These are phyloP conservation scores for Carettochelys insculpta DNA, from an alignment of 2,113 vertebrate species.

Conservation along the genomic window DNA sequence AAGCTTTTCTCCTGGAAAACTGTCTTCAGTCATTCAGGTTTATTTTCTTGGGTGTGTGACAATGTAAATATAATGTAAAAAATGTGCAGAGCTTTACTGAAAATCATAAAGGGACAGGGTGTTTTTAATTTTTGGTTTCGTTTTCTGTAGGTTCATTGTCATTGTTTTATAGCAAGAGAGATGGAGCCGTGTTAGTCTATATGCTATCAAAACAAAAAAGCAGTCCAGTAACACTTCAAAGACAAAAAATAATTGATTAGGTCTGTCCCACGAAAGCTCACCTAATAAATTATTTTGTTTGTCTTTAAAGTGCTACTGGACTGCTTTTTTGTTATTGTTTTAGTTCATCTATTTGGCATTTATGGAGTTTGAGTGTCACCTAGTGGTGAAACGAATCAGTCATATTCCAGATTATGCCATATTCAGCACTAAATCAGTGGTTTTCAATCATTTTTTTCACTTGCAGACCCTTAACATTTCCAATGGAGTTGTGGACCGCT, in stretches of 20 bases:
- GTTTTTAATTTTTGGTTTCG: slow-evolving; percentile 13
- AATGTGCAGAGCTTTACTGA: slow-evolving; percentile 18
- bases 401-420: background rate
- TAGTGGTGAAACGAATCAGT: slow-evolving; percentile 48
- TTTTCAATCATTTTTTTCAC: background rate
- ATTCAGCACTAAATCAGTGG: background rate
- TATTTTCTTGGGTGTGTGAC: slow-evolving; percentile 37
- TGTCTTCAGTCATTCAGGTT: slow-evolving; percentile 8
- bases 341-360: slow-evolving; percentile 4
- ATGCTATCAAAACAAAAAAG: no score
- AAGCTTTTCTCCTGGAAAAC: slow-evolving; percentile 36
- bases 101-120: background rate
- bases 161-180: no score
- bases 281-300: no score
- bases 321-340: no score
- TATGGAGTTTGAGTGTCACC: slow-evolving; percentile 64
- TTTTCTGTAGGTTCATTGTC: background rate
- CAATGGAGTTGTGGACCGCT: background rate
- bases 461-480: background rate
- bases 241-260: no score
- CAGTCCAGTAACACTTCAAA: no score
- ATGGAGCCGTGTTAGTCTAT: no score
- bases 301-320: no score
- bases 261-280: no score
- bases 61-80: slow-evolving; percentile 26